phyloP scores from a whole-genome alignment of 1,140 invertebrate species.

The Drosophila erecta region DNA sequence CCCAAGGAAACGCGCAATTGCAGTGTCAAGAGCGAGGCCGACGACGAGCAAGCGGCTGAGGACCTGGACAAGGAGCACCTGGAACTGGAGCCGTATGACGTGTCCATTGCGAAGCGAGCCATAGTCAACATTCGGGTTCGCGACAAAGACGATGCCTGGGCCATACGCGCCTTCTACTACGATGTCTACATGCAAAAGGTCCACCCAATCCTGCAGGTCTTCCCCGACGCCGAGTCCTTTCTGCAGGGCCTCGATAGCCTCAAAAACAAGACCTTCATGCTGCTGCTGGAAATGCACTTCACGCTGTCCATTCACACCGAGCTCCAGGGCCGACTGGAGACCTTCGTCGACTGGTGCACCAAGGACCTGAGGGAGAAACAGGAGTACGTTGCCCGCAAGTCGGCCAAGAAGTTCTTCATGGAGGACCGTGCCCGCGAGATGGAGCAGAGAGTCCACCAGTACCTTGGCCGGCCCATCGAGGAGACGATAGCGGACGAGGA shows the following conservation, averaged over 20 bases:
- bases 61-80: conserved; percentile 2
- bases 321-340: conserved; percentile 64
- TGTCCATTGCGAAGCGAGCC: conserved; percentile 71
- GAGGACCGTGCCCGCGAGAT: conserved; percentile 70
- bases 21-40: conserved; percentile 1
- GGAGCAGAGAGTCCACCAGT: conserved; percentile 42
- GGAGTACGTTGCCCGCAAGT: conserved; percentile 74
- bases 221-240: conserved; percentile 65
- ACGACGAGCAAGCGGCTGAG: background rate
- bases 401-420: conserved; percentile 81
- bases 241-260: conserved; percentile 65
- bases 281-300: conserved; percentile 76
- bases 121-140: conserved; percentile 74
- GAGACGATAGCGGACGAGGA: conserved; percentile 58
- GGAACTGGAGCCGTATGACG: conserved; percentile 33
- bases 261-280: conserved; percentile 77
- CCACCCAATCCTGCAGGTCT: conserved; percentile 74
- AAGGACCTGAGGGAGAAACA: conserved; percentile 70
- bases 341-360: conserved; percentile 73
- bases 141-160: conserved; percentile 82
- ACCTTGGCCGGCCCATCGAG: conserved; percentile 54
- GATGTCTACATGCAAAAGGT: conserved; percentile 67
- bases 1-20: background rate
- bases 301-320: conserved; percentile 74
- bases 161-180: conserved; percentile 76